These are phyloP conservation scores for Cryptosula pallasiana DNA, from an alignment of 2,888 invertebrate species.

Conservation along the genomic window DNA sequence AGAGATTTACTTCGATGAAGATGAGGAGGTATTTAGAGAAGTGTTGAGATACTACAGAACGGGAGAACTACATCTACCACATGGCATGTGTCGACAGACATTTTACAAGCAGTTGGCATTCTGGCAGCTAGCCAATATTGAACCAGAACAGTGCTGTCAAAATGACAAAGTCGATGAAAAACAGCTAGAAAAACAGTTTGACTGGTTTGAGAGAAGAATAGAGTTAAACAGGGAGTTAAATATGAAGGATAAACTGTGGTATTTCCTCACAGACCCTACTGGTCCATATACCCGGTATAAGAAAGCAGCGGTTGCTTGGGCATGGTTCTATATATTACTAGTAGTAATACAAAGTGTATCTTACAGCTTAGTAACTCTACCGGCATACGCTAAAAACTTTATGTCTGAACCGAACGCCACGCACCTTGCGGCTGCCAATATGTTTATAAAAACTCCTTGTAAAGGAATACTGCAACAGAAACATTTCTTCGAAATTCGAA, in stretches of 20 bases:
- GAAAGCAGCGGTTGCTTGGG: neutral
- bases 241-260: neutral
- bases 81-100: neutral
- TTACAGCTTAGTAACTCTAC: neutral
- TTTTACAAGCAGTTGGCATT: neutral
- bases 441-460: neutral
- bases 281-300: neutral
- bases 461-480: neutral
- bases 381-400: neutral
- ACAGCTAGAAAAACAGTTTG: neutral
- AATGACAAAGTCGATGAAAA: neutral
- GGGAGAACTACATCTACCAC: conserved; percentile 2
- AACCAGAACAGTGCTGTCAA: conserved; percentile 9
- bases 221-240: neutral
- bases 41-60: conserved; percentile 1
- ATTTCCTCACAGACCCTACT: conserved; percentile 6
- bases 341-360: neutral
- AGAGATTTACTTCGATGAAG: neutral
- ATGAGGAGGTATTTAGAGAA: conserved; percentile 22
- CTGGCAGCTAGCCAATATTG: neutral
- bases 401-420: neutral
- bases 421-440: neutral
- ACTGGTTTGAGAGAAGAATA: conserved; percentile 3
- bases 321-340: neutral
- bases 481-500: neutral